phyloP scores from a whole-genome alignment of 2,797 vertebrate genomes.

The Eptatretus atami region DNA sequence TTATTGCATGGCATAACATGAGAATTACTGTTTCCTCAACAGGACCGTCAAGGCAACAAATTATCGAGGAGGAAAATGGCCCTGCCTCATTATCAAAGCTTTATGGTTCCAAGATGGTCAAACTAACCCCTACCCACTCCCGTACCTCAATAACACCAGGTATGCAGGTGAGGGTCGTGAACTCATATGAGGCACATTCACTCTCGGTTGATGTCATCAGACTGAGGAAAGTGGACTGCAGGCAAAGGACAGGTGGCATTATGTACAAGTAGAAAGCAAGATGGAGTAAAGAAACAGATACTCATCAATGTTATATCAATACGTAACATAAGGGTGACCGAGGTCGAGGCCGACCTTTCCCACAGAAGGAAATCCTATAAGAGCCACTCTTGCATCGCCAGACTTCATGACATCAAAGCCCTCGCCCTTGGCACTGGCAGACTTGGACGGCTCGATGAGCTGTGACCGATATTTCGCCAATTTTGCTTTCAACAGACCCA shows the following conservation, averaged over 20 bases:
- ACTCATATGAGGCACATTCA: conserved; percentile 77
- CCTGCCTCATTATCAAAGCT: no score
- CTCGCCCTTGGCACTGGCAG: conserved; percentile 56
- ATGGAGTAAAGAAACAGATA: no score
- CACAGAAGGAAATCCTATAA: conserved; percentile 88
- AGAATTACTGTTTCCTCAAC: no score
- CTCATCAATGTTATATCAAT: no score
- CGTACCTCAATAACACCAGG: conserved; percentile 77
- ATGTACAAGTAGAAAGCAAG: no score
- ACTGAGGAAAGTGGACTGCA: conserved; percentile 79
- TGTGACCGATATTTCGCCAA: conserved; percentile 84
- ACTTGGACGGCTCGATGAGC: conserved; percentile 67
- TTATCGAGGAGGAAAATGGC: no score
- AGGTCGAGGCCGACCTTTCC: conserved; percentile 42
- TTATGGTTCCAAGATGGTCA: neutral
- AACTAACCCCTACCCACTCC: neutral
- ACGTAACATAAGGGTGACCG: neutral
- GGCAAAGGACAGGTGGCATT: conserved; percentile 9
- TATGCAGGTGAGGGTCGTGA: conserved; percentile 88
- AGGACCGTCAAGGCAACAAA: no score
- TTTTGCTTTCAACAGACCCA: conserved; percentile 82
- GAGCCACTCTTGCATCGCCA: conserved; percentile 67
- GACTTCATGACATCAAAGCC: conserved; percentile 99
- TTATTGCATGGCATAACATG: conserved; percentile 8
- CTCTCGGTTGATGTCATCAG: conserved; percentile 89